A percentile compares a stretch with the other conserved stretches of the same genome.
Evolutionary conservation across 2,113 vertebrate genomes (phyloP).

Genomic region (Brachionichthys hirsutus): DNA sequence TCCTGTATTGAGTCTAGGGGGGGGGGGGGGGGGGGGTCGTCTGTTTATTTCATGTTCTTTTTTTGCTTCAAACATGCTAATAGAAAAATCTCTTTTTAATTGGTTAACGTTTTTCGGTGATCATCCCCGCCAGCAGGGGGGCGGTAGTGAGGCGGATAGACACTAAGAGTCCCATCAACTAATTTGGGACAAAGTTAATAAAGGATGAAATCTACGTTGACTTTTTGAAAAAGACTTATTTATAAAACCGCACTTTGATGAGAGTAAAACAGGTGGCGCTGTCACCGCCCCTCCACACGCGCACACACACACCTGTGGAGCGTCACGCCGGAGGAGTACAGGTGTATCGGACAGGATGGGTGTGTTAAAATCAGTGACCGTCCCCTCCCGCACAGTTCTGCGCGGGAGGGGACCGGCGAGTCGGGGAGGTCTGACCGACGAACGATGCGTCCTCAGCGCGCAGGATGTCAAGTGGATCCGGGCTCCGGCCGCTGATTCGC

Average conservation of each 20-base stretch:
- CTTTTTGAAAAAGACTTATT: neutral
- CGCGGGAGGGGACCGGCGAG: constrained; percentile 4
- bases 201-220: neutral
- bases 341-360: constrained; percentile 4
- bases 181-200: neutral
- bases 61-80: too few relatives aligned
- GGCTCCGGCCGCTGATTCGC: neutral
- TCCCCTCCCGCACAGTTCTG: neutral
- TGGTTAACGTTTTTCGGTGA: neutral
- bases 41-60: too few relatives aligned
- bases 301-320: constrained; percentile 8
- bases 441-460: constrained; percentile 13
- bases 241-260: neutral
- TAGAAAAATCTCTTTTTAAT: too few relatives aligned
- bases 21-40: too few relatives aligned
- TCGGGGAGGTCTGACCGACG: neutral
- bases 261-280: neutral
- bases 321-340: neutral
- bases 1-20: too few relatives aligned
- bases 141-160: neutral
- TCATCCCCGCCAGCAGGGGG: constrained; percentile 3
- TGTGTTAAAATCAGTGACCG: constrained; percentile 3
- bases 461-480: constrained; percentile 34
- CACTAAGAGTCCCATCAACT: neutral
- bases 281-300: neutral